Base-by-base conservation (phyloP, 1,140 invertebrate species). In the Brachionus koreanus region DNA sequence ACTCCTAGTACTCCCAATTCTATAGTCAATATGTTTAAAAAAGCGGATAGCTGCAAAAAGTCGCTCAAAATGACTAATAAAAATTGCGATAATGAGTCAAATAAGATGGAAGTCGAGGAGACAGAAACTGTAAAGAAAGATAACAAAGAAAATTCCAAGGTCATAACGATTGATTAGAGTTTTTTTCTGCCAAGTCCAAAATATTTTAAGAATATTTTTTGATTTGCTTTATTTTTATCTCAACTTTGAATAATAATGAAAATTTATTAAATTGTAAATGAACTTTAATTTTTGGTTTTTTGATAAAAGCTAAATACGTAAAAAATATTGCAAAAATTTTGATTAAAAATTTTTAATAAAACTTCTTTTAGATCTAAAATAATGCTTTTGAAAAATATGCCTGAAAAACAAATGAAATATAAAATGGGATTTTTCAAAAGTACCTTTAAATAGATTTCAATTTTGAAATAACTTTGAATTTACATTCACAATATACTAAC, bases 21-120 rank as follows among this genome's bases (percentile, higher is more conserved):
- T 5, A 74, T 74, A 6, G 16, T 29, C 29, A 74, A 74, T 46
- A 74, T 74, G 69, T 74, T 74, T 6, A 74, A 74, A 46, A 46
- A 43, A 12, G 12, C 39, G 13, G 37, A 25, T 23, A 49, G 42
- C n/a, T 74, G 69, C 23, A 74, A 74, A 46, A 33, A 74, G 19
- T 74, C 69, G 16, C 42, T 74, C 0, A 74, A 74, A 74, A 74
- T 74, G 69, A 46, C 7, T 39, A 10, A 33, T 13, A 1, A 0
- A 33, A 6, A 5, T 3, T 16, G n/a, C 16, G 37, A 69, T 16
- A 69, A 5, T 5, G 65, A 69, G 9, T 25, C 69, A 4, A 74
- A n/a, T 25, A 74, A 74, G 13, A 46, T 74, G 39, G 69, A 74
- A 72, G 6, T 12, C 3, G 33, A 37, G 16, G 67, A 72, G n/a